Evolutionary conservation across 2,113 vertebrate species (phyloP).

Genomic region (Burhinus bistriatus): DNA sequence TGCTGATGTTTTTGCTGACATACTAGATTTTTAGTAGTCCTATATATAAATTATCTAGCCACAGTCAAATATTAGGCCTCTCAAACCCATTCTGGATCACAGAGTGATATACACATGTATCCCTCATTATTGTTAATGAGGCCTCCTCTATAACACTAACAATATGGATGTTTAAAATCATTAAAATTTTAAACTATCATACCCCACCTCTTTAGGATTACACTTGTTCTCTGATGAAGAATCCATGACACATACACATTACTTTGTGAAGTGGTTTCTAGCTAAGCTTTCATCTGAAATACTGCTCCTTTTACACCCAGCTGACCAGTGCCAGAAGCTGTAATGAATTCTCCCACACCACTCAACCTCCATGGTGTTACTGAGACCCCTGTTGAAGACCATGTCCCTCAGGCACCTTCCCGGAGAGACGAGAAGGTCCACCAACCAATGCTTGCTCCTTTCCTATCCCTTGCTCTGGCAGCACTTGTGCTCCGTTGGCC

Average conservation of each 20-base stretch:
- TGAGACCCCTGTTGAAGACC: background rate
- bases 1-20: background rate
- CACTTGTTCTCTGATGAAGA: background rate
- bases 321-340: background rate
- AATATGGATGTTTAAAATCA: background rate
- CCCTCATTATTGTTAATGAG: background rate
- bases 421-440: too few species aligned
- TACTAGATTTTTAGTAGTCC: background rate
- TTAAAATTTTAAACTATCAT: background rate
- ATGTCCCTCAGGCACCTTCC: accelerated
- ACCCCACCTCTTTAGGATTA: background rate
- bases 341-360: background rate
- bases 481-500: background rate
- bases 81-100: background rate
- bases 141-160: background rate
- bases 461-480: background rate
- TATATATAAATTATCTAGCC: background rate
- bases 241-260: accelerated
- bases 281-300: background rate
- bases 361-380: background rate
- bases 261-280: background rate
- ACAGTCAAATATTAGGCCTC: background rate
- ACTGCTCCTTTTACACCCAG: background rate
- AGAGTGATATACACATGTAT: background rate
- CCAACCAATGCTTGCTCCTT: background rate